Evolutionary conservation across 2,113 vertebrate species (phyloP), one percentile per base, ranked within the genome.

Genomic region (Oryzias javanicus): DNA sequence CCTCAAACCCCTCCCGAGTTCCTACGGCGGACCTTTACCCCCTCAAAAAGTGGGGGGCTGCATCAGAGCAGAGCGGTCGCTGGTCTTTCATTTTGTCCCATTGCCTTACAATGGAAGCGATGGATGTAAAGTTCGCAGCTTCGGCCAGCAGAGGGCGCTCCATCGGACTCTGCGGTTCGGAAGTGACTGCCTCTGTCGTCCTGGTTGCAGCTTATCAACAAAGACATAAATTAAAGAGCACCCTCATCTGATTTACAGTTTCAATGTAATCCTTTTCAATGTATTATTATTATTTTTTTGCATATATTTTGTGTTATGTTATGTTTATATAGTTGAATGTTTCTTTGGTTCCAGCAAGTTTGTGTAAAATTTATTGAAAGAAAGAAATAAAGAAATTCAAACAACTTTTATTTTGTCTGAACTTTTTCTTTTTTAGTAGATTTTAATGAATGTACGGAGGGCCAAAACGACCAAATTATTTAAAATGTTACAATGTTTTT

Each of bases 301-400:
- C 88, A 89, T 89, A 89, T 91, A 90, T 88, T 90, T 90, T 90
- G 90, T 90, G 88, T 86, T 87, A 85, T 85, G 86, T 90, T 90
- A 90, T 87, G 87, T 92, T 90, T 81, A 78, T 90, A 88, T 91
- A 91, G 91, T 92, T 86, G 80, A 87, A 86, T 88, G 87, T 91
- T 92, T 80, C 76, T 90, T 92, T 89, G 86, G 87, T 91, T 90
- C 84, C 80, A 87, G 84, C 88, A 74, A 88, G 88, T 87, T 90
- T 87, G 83, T 92, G 89, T 91, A 88, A 88, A 91, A 91, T 86
- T 79, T 91, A 91, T 91, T 91, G 84, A 90, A 86, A 90, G 82
- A 88, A 88, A 87, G 82, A 89, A 91, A 90, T 83, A 90, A 92
- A 92, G 81, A 91, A 90, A 92, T 82, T 80, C 52, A 84, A 85